Base-by-base conservation (phyloP, 2,113 vertebrate genomes). In the Cheirogaleus medius region DNA sequence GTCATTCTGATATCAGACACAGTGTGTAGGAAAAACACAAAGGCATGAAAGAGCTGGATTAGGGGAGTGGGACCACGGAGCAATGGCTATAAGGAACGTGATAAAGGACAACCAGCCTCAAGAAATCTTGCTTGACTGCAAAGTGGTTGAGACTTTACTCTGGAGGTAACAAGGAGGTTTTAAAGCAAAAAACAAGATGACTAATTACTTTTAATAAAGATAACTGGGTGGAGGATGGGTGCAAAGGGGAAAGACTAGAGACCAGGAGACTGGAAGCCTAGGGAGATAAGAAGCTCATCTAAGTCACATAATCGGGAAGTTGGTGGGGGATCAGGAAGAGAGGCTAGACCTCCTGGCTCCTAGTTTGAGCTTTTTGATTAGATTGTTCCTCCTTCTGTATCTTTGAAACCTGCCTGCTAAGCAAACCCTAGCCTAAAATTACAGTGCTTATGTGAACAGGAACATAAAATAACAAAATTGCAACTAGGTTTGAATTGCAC, bases 391-490 rank as follows among this genome's bases (percentile, higher is more conserved):
- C 77, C 64, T 78, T 92, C 52, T 37, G 10, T 69, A 64, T 94
- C 71, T 96, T 80, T 96, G 92, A 92, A 96, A 93, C n/a, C 56
- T 93, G 71, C 74, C 44, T 92, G 71, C 52, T 60, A 89, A 97
- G 81, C 78, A 94, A 93, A 84, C 37, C 42, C 90, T 87, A 64
- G 73, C 58, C 73, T 88, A 60, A 97, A 94, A 96, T 90, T 54
- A 90, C 13, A 85, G 63, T 3, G 21, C 44, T 93, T 69, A n/a
- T 42, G 29, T 73, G 58, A 95, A 86, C 64, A 73, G 69, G 34
- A 91, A 77, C 56, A 58, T 42, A 66, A 94, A 82, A 27, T 49
- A 73, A 83, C 23, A 95, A 66, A 47, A 90, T 47, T 60, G 74
- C n/a, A 85, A 44, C 42, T 54, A 95, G 66, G 18, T 95, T 87